phyloP scores from a whole-genome alignment of 2,888 invertebrate genomes.

The Acanthosepion lycidas region DNA sequence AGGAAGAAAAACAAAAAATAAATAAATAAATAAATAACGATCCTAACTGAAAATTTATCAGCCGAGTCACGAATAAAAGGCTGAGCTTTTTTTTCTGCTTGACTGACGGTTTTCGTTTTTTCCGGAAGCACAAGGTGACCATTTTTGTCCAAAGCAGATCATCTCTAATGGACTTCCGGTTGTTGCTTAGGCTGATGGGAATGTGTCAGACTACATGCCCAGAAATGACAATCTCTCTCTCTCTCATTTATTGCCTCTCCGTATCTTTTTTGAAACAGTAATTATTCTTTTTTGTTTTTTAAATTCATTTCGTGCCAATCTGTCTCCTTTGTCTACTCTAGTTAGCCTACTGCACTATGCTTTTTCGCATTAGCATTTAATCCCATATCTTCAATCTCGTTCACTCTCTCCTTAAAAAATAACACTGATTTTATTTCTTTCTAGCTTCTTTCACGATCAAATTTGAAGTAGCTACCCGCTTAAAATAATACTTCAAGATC shows the following conservation, averaged over 20 bases:
- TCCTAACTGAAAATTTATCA: not conserved
- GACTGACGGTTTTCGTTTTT: not conserved
- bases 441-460: not conserved
- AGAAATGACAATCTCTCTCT: not conserved
- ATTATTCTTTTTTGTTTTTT: not conserved
- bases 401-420: not conserved
- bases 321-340: not conserved
- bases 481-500: too few relatives aligned
- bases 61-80: not conserved
- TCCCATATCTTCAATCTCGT: not conserved
- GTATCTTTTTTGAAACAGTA: too few relatives aligned
- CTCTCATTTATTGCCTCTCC: not conserved
- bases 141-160: slow-evolving; percentile 1
- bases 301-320: not conserved
- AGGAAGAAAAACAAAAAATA: not conserved
- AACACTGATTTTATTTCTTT: not conserved
- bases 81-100: not conserved
- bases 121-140: not conserved
- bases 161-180: slow-evolving; percentile 1
- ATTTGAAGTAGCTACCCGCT: too few relatives aligned
- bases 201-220: not conserved
- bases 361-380: not conserved
- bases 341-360: not conserved
- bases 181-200: not conserved
- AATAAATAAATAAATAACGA: too few relatives aligned